phyloP scores from a whole-genome alignment of 2,797 vertebrate genomes.

The Carcharodon carcharias region DNA sequence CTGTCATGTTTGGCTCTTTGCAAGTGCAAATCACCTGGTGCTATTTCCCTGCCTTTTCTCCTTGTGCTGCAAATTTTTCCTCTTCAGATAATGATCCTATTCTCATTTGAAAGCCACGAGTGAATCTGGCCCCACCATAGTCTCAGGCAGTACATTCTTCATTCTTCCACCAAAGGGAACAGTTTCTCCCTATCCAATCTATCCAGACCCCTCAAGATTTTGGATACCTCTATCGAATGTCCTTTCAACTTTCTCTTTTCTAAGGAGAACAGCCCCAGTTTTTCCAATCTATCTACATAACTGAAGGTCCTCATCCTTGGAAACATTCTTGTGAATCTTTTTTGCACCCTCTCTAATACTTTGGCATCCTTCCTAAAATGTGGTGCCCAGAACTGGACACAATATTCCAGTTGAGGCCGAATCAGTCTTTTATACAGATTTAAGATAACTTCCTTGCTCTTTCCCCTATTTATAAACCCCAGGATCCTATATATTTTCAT shows the following conservation, averaged over 20 bases:
- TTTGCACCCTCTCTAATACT: background rate
- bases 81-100: background rate
- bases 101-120: background rate
- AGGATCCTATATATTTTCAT: too few relatives aligned
- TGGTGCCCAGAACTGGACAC: too few relatives aligned
- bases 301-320: background rate
- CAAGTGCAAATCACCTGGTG: background rate
- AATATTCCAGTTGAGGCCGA: too few relatives aligned
- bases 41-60: background rate
- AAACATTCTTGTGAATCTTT: background rate
- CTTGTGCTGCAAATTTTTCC: background rate
- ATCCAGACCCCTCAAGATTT: background rate
- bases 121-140: background rate
- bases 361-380: background rate
- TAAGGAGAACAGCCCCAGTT: background rate
- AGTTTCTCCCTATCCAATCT: background rate
- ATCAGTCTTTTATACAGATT: too few relatives aligned
- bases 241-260: background rate
- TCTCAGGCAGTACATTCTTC: background rate
- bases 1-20: background rate
- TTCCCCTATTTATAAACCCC: too few relatives aligned
- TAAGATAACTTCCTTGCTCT: too few relatives aligned
- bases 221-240: background rate
- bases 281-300: background rate
- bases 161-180: background rate